Conservation (phyloP, 2,888 invertebrate species). For the Thymelicus lineola region DNA sequence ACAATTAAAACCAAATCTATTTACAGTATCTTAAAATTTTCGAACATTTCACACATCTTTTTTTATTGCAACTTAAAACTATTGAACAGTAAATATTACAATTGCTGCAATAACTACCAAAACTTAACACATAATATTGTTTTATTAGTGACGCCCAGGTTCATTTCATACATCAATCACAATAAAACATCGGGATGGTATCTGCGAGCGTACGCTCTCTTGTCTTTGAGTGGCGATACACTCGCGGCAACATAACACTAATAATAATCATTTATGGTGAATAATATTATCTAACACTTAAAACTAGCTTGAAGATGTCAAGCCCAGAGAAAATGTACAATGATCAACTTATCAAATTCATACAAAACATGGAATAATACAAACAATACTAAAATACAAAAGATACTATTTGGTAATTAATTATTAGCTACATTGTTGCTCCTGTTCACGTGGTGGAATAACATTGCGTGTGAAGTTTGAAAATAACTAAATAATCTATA, state of each 20-base stretch:
- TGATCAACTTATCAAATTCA: conserved; percentile 10
- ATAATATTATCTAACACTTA: conserved; percentile 47
- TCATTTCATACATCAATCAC: too few species aligned
- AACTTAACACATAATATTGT: too few species aligned
- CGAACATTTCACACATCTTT: too few species aligned
- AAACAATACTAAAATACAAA: conserved; percentile 9
- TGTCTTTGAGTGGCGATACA: conserved; percentile 13
- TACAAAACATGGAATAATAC: conserved; percentile 9
- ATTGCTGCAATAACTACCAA: too few species aligned
- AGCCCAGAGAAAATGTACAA: conserved; percentile 34
- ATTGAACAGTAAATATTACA: too few species aligned
- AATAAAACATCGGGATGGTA: too few species aligned
- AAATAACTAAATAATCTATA: too few species aligned
- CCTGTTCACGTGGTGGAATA: neutral
- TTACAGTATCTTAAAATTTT: too few species aligned
- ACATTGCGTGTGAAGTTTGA: neutral
- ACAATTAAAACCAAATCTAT: too few species aligned
- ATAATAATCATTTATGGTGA: conserved; percentile 24
- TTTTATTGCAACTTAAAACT: too few species aligned
- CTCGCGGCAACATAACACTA: conserved; percentile 16
- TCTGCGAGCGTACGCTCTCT: neutral
- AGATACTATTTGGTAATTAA: conserved; percentile 7
- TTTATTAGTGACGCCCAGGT: too few species aligned
- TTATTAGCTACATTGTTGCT: conserved; percentile 2
- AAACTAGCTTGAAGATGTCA: conserved; percentile 34